Conservation (phyloP, 2,888 invertebrate genomes). For the Mamestra brassicae region DNA sequence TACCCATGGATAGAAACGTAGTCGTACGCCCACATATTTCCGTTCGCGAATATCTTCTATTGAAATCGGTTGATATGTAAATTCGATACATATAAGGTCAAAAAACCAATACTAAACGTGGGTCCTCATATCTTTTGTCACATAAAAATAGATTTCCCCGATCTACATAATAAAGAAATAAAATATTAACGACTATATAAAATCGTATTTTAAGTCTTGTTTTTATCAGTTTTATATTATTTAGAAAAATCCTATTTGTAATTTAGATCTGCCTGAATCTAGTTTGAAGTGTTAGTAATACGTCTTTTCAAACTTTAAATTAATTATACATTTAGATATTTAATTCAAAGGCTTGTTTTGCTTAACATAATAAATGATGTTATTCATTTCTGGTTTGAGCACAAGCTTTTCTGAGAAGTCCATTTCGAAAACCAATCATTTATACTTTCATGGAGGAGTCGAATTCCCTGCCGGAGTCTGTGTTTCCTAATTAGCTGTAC, state of each 20-base stretch:
- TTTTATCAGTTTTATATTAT: not conserved
- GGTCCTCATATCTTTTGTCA: constrained; percentile 21
- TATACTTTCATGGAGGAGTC: too few species aligned
- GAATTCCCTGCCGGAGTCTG: too few species aligned
- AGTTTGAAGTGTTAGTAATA: constrained; percentile 15
- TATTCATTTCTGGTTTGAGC: constrained; percentile 12
- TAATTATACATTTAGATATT: not conserved
- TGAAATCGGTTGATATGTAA: constrained; percentile 10
- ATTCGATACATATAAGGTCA: constrained; percentile 11
- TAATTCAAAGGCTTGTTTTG: not conserved
- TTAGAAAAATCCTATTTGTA: not conserved
- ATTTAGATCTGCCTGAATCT: constrained; percentile 4
- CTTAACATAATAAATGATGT: not conserved
- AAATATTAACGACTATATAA: constrained; percentile 39
- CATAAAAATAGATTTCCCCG: constrained; percentile 10
- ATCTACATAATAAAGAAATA: constrained; percentile 46
- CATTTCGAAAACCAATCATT: not conserved
- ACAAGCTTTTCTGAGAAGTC: not conserved
- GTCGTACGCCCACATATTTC: constrained; percentile 12
- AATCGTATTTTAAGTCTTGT: constrained; percentile 6
- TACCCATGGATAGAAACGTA: not conserved
- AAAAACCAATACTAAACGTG: constrained; percentile 11
- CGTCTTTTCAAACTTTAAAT: not conserved
- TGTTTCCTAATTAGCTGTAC: too few species aligned
- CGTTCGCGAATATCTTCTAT: constrained; percentile 10